Percentiles rank a stretch among this genome's conserved stretches.
Conservation (phyloP, 2,888 invertebrate genomes). For the Elegia similella region DNA sequence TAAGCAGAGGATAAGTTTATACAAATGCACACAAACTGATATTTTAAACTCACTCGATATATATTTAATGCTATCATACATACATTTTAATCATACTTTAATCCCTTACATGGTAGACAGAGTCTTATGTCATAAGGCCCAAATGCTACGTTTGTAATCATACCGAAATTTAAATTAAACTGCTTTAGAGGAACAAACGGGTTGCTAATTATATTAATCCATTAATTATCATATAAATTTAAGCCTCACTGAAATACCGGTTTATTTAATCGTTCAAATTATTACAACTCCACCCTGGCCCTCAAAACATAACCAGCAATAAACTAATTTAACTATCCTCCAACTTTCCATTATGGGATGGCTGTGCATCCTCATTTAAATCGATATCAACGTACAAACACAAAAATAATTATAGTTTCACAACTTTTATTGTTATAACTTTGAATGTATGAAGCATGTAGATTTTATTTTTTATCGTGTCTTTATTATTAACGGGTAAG, state of each 20-base stretch:
- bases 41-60: too few relatives aligned
- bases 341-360: neutral
- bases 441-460: neutral
- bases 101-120: too few relatives aligned
- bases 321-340: conserved; percentile 14
- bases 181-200: too few relatives aligned
- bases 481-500: too few relatives aligned
- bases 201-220: neutral
- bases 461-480: neutral
- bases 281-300: neutral
- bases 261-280: neutral
- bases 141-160: too few relatives aligned
- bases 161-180: too few relatives aligned
- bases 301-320: conserved; percentile 6
- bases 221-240: neutral
- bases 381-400: conserved; percentile 1
- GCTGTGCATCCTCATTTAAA: neutral
- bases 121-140: too few relatives aligned
- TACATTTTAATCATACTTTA: too few relatives aligned
- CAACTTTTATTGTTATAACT: conserved; percentile 9
- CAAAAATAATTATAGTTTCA: neutral
- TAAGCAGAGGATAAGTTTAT: too few relatives aligned
- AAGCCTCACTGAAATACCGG: neutral
- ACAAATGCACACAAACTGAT: too few relatives aligned
- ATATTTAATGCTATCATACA: too few relatives aligned